Base-by-base conservation (phyloP, 2,113 vertebrate species). In the Gopherus flavomarginatus region DNA sequence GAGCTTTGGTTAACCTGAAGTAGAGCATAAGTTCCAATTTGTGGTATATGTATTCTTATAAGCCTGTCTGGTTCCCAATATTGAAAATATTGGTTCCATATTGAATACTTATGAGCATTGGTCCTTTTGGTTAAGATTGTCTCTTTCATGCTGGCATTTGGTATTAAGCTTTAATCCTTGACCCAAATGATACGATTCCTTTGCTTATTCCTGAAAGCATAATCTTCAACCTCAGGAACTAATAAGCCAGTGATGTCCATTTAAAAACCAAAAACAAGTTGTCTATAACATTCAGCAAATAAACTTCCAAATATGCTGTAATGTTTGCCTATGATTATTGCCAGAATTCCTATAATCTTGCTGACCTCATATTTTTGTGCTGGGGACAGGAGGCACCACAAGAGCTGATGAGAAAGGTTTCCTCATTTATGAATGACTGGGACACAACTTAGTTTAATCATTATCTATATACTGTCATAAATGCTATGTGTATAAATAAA, bases 401-500 rank as follows among this genome's bases (percentile, higher is more conserved):
- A 29, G 54, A 50, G 47, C 35, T 82, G 72, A 47, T 14, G 38
- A 21, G 65, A 69, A n/a, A n/a, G 17, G 35, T n/a, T 69, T 3
- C 12, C 2, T 1, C 81, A 5, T 53, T 84, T 35, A 3, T 1
- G 31, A 5, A 14, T 8, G 52, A 65, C 35, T 5, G 5, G 75
- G 80, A 16, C 0, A 4, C 3, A 49, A 69, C 59, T 77, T 88
- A 1, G 1, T 62, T 52, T 14, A 69, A 69, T n/a, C 35, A 69
- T 69, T 69, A n/a, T 69, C 65, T 69, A n/a, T 21, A 69, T n/a
- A 69, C 8, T 5, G 31, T 69, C 35, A n/a, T n/a, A n/a, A 8
- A 13, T 62, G 72, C 19, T n/a, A 59, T 72, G 38, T 0, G 0
- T 5, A 4, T 81, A 12, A 17, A 53, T 5, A 31, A 35, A 44